These are phyloP conservation scores for Pachyuromys duprasi DNA, from an alignment of 2,797 vertebrate species.

Conservation along the genomic window DNA sequence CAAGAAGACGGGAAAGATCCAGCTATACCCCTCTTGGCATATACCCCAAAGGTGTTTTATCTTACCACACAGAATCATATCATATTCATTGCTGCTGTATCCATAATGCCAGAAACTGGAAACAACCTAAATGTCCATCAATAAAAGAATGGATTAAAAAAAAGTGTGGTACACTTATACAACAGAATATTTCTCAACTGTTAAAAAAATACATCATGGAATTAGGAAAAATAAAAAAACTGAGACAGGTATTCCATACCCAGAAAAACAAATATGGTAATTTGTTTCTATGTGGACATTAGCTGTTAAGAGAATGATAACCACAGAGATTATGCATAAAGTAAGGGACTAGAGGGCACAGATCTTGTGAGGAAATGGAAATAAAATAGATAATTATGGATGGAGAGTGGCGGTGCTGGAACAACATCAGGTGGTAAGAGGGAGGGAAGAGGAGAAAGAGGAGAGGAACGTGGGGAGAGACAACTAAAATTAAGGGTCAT, in stretches of 20 bases:
- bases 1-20: neutral
- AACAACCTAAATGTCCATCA: neutral
- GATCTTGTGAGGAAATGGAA: neutral
- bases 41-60: neutral
- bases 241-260: neutral
- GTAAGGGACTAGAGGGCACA: neutral
- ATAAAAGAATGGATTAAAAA: neutral
- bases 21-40: neutral
- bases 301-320: neutral
- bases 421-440: neutral
- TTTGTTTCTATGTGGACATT: neutral
- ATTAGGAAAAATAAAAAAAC: neutral
- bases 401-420: no score
- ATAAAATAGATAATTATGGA: neutral
- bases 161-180: neutral
- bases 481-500: neutral
- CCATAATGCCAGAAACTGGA: neutral
- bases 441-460: fast-evolving
- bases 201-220: neutral
- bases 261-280: neutral
- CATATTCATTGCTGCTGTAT: neutral
- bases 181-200: neutral
- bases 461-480: neutral
- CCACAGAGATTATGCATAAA: no score
- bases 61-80: neutral